A percentile compares a stretch with the other conserved stretches of the same genome.
phyloP scores from a whole-genome alignment of 2,888 invertebrate genomes.

The Paralinhomoeus sp. region DNA sequence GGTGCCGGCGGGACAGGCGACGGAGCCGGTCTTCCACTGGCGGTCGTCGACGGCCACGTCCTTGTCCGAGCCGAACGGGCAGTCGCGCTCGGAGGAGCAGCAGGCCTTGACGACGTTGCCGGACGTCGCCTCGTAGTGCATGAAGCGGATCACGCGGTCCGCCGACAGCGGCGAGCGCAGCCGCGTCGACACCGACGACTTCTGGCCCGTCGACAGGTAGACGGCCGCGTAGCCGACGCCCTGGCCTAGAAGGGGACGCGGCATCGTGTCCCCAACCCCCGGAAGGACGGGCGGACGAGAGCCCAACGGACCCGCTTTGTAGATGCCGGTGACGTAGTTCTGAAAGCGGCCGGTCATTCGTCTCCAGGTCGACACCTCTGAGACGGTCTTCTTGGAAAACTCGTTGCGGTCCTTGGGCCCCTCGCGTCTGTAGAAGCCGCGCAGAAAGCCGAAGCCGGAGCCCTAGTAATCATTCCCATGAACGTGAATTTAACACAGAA shows the following conservation, averaged over 20 bases:
- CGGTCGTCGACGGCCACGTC: not conserved
- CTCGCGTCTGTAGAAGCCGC: too few relatives aligned
- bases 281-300: too few relatives aligned
- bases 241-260: not conserved
- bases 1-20: not conserved
- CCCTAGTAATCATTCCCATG: too few relatives aligned
- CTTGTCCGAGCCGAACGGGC: not conserved
- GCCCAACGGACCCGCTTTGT: not conserved
- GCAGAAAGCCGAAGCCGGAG: too few relatives aligned
- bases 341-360: not conserved
- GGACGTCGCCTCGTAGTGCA: not conserved
- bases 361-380: too few relatives aligned
- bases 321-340: not conserved
- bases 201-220: not conserved
- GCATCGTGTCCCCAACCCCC: too few relatives aligned
- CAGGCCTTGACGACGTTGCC: not conserved
- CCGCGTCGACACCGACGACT: not conserved
- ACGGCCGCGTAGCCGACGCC: not conserved
- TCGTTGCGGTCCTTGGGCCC: not conserved
- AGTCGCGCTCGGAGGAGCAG: not conserved
- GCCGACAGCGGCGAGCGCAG: not conserved
- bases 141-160: not conserved
- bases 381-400: not conserved
- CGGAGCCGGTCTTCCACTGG: not conserved
- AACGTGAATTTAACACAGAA: too few relatives aligned